phyloP scores from a whole-genome alignment of 2,113 vertebrate species.

The Clinocottus analis region DNA sequence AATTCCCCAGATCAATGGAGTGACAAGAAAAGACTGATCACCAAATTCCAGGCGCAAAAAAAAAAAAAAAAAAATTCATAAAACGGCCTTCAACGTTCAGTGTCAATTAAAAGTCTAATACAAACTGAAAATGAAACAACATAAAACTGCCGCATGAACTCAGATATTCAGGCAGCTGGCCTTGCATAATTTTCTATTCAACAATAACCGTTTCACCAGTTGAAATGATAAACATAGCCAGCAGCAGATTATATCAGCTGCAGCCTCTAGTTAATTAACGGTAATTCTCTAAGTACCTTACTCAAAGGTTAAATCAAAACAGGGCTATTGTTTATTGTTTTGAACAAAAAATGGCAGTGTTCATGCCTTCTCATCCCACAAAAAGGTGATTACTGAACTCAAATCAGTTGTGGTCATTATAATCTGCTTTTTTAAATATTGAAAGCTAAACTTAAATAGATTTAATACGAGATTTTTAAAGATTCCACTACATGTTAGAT shows the following conservation, averaged over 20 bases:
- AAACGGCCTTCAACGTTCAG: background rate
- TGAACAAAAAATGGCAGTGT: slow-evolving; percentile 10
- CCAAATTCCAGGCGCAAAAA: background rate
- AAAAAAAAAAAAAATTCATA: background rate
- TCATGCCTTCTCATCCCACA: slow-evolving; percentile 2
- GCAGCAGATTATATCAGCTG: slow-evolving; percentile 43
- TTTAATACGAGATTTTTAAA: background rate
- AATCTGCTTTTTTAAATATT: background rate
- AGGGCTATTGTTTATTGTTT: slow-evolving; percentile 2
- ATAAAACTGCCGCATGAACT: background rate
- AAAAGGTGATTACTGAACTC: background rate
- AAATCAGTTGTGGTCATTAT: background rate
- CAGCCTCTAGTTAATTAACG: slow-evolving; percentile 10
- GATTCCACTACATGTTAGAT: background rate
- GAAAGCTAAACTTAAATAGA: background rate
- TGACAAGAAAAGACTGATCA: slow-evolving; percentile 5
- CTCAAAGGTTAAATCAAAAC: slow-evolving; percentile 14
- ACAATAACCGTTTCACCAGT: background rate
- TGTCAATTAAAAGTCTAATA: background rate
- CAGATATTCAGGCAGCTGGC: slow-evolving; percentile 1
- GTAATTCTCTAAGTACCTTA: slow-evolving; percentile 21
- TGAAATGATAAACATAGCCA: slow-evolving; percentile 27
- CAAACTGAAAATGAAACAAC: background rate
- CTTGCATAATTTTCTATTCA: background rate
- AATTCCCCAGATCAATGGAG: background rate